Conservation (phyloP, 2,888 invertebrate genomes). For the Mesochorus sp. region DNA sequence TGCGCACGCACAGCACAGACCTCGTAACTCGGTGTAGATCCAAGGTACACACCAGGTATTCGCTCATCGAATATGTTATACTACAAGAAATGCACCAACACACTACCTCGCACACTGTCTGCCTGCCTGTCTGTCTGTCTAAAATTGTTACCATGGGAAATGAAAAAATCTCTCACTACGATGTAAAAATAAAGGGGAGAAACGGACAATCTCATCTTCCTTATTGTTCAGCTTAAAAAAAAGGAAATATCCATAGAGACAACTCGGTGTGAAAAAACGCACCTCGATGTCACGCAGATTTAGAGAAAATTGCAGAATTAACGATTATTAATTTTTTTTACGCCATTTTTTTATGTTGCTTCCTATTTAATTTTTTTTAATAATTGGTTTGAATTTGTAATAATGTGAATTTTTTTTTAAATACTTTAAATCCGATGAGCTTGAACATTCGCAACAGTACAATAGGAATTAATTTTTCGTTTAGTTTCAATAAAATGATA, state of each 20-base stretch:
- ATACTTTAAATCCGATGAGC: no score
- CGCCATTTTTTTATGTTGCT: neutral
- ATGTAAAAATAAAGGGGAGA: conserved; percentile 14
- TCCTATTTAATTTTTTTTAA: neutral
- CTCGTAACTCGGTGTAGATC: conserved; percentile 22
- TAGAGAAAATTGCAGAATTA: neutral
- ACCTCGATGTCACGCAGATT: neutral
- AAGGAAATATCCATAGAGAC: neutral
- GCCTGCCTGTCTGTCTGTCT: neutral
- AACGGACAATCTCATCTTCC: conserved; percentile 12
- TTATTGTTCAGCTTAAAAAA: conserved; percentile 26
- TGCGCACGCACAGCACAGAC: conserved; percentile 57
- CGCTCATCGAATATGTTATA: conserved; percentile 3
- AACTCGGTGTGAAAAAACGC: neutral
- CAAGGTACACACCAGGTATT: neutral
- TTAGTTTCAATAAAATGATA: no score
- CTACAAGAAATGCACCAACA: conserved; percentile 15
- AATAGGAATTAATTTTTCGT: no score
- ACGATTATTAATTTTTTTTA: no score
- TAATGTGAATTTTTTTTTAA: no score
- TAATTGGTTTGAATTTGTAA: no score
- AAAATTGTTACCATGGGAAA: conserved; percentile 39
- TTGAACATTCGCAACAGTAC: no score
- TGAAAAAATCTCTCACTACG: conserved; percentile 16
- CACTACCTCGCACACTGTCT: conserved; percentile 9